Evolutionary conservation across 2,888 invertebrate genomes (phyloP), one percentile per base, ranked within the genome.

Genomic region (Dasypolia templi): DNA sequence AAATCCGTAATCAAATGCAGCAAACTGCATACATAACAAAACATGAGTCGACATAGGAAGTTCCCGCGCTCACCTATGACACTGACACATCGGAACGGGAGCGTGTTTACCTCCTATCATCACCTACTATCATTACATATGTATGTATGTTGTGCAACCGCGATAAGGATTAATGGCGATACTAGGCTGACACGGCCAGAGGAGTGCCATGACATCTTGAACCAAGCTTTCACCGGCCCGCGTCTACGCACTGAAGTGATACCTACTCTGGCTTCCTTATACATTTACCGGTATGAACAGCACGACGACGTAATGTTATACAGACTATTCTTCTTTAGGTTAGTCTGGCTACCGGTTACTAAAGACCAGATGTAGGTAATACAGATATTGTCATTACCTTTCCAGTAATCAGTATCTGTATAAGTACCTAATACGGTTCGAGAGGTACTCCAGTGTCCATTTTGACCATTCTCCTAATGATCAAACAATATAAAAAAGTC

Each of bases 171-270:
- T 92, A 91, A 92, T 91, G 87, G 85, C 81, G 83, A 87, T 78
- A 82, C 86, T 88, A 85, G 85, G 85, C 87, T 88, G 88, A 85
- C 74, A 76, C 73, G 75, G 84, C 82, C 85, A 80, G 83, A 59
- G 82, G 77, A 76, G 89, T 87, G 90, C 86, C 90, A 84, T 94
- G 93, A 94, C 94, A 93, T 94, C 91, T 94, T 95, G 94, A 95
- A 95, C 94, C 90, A 89, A 83, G 92, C 95, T 95, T 95, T 95
- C 95, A 93, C 95, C 88, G 87, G 83, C 82, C 81, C 86, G 84
- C 81, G 82, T 90, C 89, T 89, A 88, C 87, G 77, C 81, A 86
- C 86, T 85, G 81, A 49, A 53, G 29, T 74, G 44, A 63, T 65
- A 66, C 39, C 39, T 39, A 39, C 73, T 49, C 49, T 55, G 32